These are phyloP conservation scores for Disparrhopalites patrizii DNA, from an alignment of 2,888 invertebrate genomes.

Conservation along the genomic window DNA sequence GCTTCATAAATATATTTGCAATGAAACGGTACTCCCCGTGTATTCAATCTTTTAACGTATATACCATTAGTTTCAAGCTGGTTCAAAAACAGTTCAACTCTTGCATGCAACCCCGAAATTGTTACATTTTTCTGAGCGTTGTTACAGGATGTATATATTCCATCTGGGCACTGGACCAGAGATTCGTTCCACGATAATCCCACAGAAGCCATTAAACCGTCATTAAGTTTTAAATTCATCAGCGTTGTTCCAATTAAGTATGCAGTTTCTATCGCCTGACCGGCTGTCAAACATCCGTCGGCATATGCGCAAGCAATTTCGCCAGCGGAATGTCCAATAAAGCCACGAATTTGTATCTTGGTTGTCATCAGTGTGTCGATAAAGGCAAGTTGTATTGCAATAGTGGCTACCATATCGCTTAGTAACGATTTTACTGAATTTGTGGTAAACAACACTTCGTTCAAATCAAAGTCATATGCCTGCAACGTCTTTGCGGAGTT, in stretches of 20 bases:
- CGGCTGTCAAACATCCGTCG: conserved; percentile 89
- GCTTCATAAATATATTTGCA: conserved; percentile 83
- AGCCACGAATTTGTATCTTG: conserved; percentile 84
- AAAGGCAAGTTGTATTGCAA: conserved; percentile 93
- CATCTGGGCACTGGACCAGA: conserved; percentile 67
- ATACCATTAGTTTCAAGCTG: conserved; percentile 67
- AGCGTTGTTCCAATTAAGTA: conserved; percentile 88
- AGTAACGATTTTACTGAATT: conserved; percentile 77
- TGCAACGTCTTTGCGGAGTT: conserved; percentile 72
- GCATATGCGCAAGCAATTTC: conserved; percentile 96
- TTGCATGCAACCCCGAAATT: conserved; percentile 77
- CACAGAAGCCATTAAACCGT: conserved; percentile 87
- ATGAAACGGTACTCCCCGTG: conserved; percentile 89
- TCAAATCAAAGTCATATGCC: conserved; percentile 76
- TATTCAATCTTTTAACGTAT: conserved; percentile 80
- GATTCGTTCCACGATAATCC: conserved; percentile 84
- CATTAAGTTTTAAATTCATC: conserved; percentile 65
- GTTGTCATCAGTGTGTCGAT: conserved; percentile 75
- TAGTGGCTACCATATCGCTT: conserved; percentile 88
- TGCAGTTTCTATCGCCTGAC: conserved; percentile 89
- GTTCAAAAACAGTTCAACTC: conserved; percentile 66
- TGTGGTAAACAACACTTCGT: conserved; percentile 72
- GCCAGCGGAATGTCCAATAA: conserved; percentile 93
- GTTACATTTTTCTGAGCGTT: conserved; percentile 92
- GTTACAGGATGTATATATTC: conserved; percentile 85